Conservation (phyloP, 2,888 invertebrate genomes). For the Malthinus flaveolus region DNA sequence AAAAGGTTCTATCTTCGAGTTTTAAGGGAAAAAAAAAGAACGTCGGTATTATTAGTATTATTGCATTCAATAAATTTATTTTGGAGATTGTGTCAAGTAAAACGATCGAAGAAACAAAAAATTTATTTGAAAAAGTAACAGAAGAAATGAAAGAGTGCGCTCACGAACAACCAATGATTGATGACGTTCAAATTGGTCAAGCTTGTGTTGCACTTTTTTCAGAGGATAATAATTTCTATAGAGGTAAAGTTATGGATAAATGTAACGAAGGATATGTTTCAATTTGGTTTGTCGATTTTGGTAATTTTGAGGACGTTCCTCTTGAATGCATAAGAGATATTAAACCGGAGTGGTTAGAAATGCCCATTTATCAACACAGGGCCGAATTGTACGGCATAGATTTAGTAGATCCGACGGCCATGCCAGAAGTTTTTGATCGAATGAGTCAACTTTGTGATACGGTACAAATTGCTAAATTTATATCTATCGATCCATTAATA, state of each 20-base stretch:
- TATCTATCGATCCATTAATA: slow-evolving; percentile 37
- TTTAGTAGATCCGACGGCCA: slow-evolving; percentile 20
- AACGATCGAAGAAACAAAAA: slow-evolving; percentile 48
- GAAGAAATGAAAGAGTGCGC: slow-evolving; percentile 58
- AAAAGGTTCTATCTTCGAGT: slow-evolving; percentile 48
- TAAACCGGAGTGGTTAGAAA: slow-evolving; percentile 55
- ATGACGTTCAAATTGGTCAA: slow-evolving; percentile 56
- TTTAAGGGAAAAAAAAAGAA: slow-evolving; percentile 47
- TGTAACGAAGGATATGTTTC: slow-evolving; percentile 53
- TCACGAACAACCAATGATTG: slow-evolving; percentile 53
- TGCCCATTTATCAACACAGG: slow-evolving; percentile 59
- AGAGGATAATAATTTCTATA: slow-evolving; percentile 71
- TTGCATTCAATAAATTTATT: slow-evolving; percentile 41
- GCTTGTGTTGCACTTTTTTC: slow-evolving; percentile 67
- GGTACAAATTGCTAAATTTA: slow-evolving; percentile 35
- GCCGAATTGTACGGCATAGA: slow-evolving; percentile 53
- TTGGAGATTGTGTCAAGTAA: slow-evolving; percentile 28
- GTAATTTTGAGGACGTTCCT: slow-evolving; percentile 64
- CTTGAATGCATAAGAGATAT: slow-evolving; percentile 57
- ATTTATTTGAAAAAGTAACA: slow-evolving; percentile 57
- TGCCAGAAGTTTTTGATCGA: slow-evolving; percentile 27
- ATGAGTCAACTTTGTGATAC: slow-evolving; percentile 35
- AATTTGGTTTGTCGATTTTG: slow-evolving; percentile 76
- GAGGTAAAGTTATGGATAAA: slow-evolving; percentile 64
- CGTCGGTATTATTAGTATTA: slow-evolving; percentile 49